Base-by-base conservation (phyloP, 1,140 invertebrate genomes). In the Tachypleus tridentatus region DNA sequence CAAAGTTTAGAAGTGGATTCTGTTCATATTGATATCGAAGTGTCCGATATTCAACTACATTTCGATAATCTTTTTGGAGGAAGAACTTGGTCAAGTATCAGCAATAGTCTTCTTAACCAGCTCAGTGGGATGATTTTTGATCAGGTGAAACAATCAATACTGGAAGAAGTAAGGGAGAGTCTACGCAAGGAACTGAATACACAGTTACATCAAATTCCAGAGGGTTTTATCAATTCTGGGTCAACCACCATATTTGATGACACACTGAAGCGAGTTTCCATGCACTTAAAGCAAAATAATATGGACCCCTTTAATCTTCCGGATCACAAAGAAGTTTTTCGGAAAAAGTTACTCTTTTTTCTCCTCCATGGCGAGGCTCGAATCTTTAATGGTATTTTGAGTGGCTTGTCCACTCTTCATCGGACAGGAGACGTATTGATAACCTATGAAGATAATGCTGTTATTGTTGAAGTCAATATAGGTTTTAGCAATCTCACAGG, bases 401-500 rank as follows among this genome's bases (percentile, higher is more conserved):
- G 68, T 50, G 71, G 71, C 0, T 47, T 72, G 51, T 64, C 70
- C 3, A 71, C 70, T 49, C 49, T 72, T 2, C 10, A 5, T 6
- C 62, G 70, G 51, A 70, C 66, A 48, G 71, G 71, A 4, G 66
- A 70, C 8, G 66, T 72, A 4, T 64, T 64, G 0, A 62, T 63
- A 4, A 68, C 64, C 4, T 70, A 70, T 57, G 65, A 72, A 48
- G 64, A 70, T 49, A 58, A 61, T 57, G 7, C 56, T 5, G 58
- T 71, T 3, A 59, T 62, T 6, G 60, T 72, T 3, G 71, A 72
- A 60, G 70, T 68, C 7, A 62, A 67, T 52, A 60, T 72, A 9
- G 71, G 67, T 11, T 72, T 72, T 7, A 3, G 58, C 6, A 70
- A 72, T 60, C 49, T 72, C n/a, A 72, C 68, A 4, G 68, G 65